These are phyloP conservation scores for Scrobipalpa atriplicella DNA, from an alignment of 2,888 invertebrate genomes.

Conservation along the genomic window DNA sequence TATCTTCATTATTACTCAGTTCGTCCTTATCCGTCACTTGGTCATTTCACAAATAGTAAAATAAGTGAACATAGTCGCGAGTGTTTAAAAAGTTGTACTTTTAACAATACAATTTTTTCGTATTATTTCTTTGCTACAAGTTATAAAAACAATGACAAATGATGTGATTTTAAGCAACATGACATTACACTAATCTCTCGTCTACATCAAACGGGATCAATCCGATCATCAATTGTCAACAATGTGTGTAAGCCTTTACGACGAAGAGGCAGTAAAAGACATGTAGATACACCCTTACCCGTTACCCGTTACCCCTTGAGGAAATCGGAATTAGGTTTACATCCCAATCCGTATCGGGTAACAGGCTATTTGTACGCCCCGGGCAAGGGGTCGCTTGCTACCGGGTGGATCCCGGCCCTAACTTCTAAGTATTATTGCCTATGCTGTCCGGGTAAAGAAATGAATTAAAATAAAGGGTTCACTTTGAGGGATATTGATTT, in stretches of 20 bases:
- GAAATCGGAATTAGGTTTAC: slow-evolving; percentile 28
- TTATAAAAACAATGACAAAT: too few species aligned
- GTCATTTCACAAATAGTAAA: too few species aligned
- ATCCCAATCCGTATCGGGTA: slow-evolving; percentile 51
- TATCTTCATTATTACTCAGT: too few species aligned
- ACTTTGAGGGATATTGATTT: slow-evolving; percentile 21
- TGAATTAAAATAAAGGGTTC: slow-evolving; percentile 22
- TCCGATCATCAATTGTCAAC: slow-evolving; percentile 25
- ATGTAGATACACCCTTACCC: slow-evolving; percentile 38
- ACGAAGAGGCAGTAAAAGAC: slow-evolving; percentile 54
- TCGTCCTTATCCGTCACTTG: too few species aligned
- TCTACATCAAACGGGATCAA: slow-evolving; percentile 11
- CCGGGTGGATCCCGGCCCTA: slow-evolving; percentile 33
- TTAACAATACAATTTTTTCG: too few species aligned
- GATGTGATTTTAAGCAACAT: not conserved
- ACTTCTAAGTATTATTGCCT: slow-evolving; percentile 59
- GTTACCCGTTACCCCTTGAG: slow-evolving; percentile 36
- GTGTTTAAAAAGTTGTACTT: too few species aligned
- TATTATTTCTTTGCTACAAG: too few species aligned
- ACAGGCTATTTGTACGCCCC: slow-evolving; percentile 41
- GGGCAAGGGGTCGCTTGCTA: slow-evolving; percentile 44
- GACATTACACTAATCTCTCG: slow-evolving; percentile 16
- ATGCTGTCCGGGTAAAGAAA: slow-evolving; percentile 34
- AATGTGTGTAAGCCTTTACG: slow-evolving; percentile 28
- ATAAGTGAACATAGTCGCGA: too few species aligned